A percentile compares a stretch with the other conserved stretches of the same genome.
phyloP scores from a whole-genome alignment of 2,888 invertebrate species.

The Agonopterix subpropinquella region DNA sequence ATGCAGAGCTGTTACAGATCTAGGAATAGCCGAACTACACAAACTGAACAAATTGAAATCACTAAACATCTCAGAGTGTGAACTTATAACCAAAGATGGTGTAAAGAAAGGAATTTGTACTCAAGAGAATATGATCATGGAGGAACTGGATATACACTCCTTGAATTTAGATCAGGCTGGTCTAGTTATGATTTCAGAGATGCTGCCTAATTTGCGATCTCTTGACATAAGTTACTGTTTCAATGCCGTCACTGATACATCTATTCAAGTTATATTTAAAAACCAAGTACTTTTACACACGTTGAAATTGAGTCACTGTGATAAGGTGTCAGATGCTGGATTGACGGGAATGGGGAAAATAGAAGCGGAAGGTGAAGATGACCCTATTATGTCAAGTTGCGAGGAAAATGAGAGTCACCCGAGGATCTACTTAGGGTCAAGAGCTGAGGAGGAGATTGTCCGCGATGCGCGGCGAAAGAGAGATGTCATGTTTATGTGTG shows the following conservation, averaged over 20 bases:
- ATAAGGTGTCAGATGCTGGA: conserved; percentile 81
- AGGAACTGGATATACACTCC: conserved; percentile 74
- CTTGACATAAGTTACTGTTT: conserved; percentile 82
- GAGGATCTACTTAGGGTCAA: conserved; percentile 77
- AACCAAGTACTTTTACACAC: conserved; percentile 75
- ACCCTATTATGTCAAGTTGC: conserved; percentile 46
- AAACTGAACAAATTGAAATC: conserved; percentile 72
- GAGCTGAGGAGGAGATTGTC: conserved; percentile 82
- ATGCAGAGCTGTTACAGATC: conserved; percentile 79
- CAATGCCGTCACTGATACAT: conserved; percentile 81
- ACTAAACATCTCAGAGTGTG: conserved; percentile 81
- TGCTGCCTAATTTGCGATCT: conserved; percentile 71
- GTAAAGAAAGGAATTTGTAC: conserved; percentile 76
- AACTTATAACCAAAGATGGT: conserved; percentile 77
- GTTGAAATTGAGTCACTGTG: conserved; percentile 80
- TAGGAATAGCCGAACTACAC: conserved; percentile 71
- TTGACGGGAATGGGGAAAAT: conserved; percentile 79
- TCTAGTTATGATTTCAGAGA: conserved; percentile 76
- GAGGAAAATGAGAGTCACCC: conserved; percentile 34
- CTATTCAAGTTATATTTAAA: conserved; percentile 80
- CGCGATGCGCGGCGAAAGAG: conserved; percentile 79
- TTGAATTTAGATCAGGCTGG: conserved; percentile 78
- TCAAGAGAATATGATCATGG: conserved; percentile 59
- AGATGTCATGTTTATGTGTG: conserved; percentile 78
- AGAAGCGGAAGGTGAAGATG: conserved; percentile 41